Percentiles rank a stretch among this genome's conserved stretches.
Conservation (phyloP, 2,797 vertebrate genomes). For the Peromyscus melanophrys region DNA sequence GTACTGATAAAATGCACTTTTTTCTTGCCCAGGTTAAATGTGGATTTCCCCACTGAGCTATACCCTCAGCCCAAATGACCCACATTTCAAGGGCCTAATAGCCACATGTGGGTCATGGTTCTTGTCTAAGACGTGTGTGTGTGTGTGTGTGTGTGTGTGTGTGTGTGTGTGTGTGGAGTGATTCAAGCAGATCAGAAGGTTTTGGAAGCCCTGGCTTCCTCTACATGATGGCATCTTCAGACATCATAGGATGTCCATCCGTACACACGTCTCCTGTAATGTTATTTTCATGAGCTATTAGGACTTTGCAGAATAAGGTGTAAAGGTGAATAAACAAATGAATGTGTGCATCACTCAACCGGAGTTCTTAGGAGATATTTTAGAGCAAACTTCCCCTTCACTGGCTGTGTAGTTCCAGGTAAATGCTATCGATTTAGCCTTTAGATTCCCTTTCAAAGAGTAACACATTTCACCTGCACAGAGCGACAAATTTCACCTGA, state of each 20-base stretch:
- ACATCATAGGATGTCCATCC: not conserved
- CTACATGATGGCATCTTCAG: not conserved
- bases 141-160: not conserved
- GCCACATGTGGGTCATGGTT: not conserved
- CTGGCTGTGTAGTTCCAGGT: not conserved
- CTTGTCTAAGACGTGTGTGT: not conserved
- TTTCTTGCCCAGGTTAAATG: not conserved
- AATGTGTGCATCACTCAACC: not conserved
- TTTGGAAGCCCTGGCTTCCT: not conserved
- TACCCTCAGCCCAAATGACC: not conserved
- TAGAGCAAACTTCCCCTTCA: not conserved
- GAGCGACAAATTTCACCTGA: not conserved
- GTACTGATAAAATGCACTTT: not conserved
- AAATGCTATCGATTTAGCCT: not conserved
- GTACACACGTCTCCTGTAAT: not conserved
- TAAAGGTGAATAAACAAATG: constrained; percentile 1
- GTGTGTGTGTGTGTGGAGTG: not conserved
- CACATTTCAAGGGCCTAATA: not conserved
- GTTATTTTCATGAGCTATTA: not conserved
- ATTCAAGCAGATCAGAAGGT: not conserved
- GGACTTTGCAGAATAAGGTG: not conserved
- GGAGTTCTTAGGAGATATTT: constrained; percentile 11
- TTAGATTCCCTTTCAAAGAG: not conserved
- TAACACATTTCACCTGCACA: not conserved
- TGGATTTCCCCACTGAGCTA: not conserved